Percentiles rank a stretch among this genome's conserved stretches.
phyloP scores from a whole-genome alignment of 1,140 invertebrate species.

The Gonatopus flavifemur region DNA sequence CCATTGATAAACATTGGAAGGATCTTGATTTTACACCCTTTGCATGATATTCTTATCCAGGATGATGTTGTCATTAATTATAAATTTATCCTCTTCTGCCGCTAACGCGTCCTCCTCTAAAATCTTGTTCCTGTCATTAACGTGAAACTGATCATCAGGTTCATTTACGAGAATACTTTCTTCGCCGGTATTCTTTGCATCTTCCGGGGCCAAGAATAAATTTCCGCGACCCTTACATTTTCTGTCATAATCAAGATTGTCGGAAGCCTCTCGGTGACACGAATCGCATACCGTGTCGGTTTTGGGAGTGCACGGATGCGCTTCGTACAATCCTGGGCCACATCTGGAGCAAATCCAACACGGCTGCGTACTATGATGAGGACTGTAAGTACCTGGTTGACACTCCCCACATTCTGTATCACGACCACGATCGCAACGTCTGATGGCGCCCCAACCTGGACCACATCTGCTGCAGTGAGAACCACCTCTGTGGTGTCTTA shows the following conservation, averaged over 20 bases:
- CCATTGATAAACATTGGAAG: no score
- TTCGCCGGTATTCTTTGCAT: constrained; percentile 47
- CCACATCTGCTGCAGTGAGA: constrained; percentile 51
- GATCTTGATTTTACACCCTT: constrained; percentile 12
- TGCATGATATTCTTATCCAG: background rate
- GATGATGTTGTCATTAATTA: no score
- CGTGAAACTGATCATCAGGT: constrained; percentile 19
- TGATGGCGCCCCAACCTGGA: constrained; percentile 55
- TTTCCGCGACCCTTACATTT: constrained; percentile 41
- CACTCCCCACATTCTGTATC: constrained; percentile 56
- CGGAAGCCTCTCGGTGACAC: constrained; percentile 45
- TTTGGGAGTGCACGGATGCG: constrained; percentile 49
- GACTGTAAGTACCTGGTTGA: constrained; percentile 50
- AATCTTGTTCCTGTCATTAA: constrained; percentile 33
- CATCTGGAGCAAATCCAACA: constrained; percentile 60
- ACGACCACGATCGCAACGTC: constrained; percentile 40
- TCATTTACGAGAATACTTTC: constrained; percentile 52
- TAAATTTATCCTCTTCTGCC: constrained; percentile 5
- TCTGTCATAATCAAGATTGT: constrained; percentile 44
- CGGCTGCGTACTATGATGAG: constrained; percentile 52
- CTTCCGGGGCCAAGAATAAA: constrained; percentile 52
- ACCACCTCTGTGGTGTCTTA: constrained; percentile 49
- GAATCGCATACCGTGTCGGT: constrained; percentile 60
- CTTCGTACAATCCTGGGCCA: constrained; percentile 57
- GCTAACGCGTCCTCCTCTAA: constrained; percentile 44